Base-by-base conservation (phyloP, 2,888 invertebrate species). In the Fragum fragum region DNA sequence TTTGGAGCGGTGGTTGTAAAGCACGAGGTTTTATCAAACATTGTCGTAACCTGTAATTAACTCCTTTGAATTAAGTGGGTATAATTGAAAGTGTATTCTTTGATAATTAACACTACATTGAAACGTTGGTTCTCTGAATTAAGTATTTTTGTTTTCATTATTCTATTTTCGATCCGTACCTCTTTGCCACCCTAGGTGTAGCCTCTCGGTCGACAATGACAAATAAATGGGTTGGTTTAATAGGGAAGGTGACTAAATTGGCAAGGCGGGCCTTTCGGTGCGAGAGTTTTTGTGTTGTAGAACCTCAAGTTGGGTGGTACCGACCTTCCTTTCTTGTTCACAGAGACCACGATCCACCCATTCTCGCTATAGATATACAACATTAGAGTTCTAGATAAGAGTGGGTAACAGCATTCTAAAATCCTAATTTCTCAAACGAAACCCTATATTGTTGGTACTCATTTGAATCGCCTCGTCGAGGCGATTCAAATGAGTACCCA, bases 61-160 rank as follows among this genome's bases (percentile, higher is more conserved):
- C 66, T 66, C 66, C 23, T 23, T 66, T 66, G 23, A 66, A 66
- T n/a, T 26, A 66, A 66, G 66, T 66, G 42, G 66, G 9, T 66
- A 42, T 66, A 42, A 66, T 66, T 66, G 66, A 66, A 66, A 66
- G 66, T 66, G 66, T 36, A 42, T 42, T 66, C 42, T 36, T 66
- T 21, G 66, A 66, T 42, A 66, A 66, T 66, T 21, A 66, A 66
- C 66, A 36, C 36, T n/a, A 63, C 63, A 63, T 32, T 63, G 63
- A 63, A 63, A 63, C 63, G 63, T 63, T 32, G n/a, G 18, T n/a
- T 32, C 36, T 28, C 16, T 63, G 18, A 28, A 18, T 28, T 36
- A 36, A 16, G 32, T 36, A 32, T n/a, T 14, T 63, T 63, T 21
- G 59, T 59, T 59, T 59, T 59, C 59, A 36, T 29, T 28, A 59